phyloP scores from a whole-genome alignment of 1,140 invertebrate species.

The Diuraphis noxia region DNA sequence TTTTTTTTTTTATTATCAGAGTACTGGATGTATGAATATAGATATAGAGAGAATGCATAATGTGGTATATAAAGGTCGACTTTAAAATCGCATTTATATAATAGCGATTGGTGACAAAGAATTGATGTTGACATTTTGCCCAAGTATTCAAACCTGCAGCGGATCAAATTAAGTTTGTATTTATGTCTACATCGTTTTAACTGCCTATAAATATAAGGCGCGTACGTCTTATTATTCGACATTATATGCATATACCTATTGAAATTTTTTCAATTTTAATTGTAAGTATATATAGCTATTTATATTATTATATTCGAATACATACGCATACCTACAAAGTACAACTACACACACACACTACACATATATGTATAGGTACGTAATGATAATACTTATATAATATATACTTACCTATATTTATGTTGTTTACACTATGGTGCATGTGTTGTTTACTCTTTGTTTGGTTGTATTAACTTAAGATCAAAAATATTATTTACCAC shows the following conservation, averaged over 20 bases:
- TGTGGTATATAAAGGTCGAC: background rate
- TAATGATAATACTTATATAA: no score
- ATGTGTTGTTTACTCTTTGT: background rate
- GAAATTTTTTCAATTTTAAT: no score
- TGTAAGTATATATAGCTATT: no score
- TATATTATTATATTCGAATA: no score
- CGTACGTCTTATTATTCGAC: background rate
- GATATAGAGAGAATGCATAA: background rate
- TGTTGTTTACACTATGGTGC: no score
- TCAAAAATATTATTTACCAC: background rate
- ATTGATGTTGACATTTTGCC: background rate
- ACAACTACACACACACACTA: no score
- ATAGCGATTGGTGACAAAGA: constrained; percentile 12
- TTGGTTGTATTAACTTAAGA: background rate
- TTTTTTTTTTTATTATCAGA: background rate
- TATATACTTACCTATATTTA: no score
- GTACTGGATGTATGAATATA: background rate
- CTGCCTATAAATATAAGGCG: background rate
- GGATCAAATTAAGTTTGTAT: background rate
- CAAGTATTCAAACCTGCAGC: background rate
- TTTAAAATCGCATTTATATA: constrained; percentile 1
- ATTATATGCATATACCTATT: background rate
- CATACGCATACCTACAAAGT: no score
- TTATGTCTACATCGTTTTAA: background rate
- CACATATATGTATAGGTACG: no score